Conservation (phyloP, 2,797 vertebrate species). For the Clarias platycephalus region DNA sequence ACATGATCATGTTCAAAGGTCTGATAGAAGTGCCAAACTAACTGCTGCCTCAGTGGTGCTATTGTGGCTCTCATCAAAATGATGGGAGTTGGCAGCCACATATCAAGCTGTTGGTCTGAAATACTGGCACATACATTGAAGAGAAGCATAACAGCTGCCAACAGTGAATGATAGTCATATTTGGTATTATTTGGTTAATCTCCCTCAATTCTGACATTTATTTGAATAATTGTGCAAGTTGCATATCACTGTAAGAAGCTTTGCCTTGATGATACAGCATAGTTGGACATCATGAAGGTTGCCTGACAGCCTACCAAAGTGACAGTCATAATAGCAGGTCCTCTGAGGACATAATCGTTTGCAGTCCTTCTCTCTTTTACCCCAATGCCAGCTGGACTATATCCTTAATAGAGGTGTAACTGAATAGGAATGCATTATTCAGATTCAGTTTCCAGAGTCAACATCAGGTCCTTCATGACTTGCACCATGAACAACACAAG, state of each 20-base stretch:
- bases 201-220: not conserved
- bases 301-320: not conserved
- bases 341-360: not conserved
- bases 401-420: not conserved
- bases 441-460: not conserved
- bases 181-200: not conserved
- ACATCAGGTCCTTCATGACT: not conserved
- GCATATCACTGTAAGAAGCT: not conserved
- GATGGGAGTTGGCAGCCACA: not conserved
- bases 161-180: not conserved
- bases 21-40: not conserved
- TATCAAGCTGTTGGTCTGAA: not conserved
- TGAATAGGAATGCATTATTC: not conserved
- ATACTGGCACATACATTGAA: not conserved
- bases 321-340: not conserved
- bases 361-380: not conserved
- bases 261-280: not conserved
- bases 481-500: not conserved
- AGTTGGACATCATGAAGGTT: not conserved
- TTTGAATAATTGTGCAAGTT: not conserved
- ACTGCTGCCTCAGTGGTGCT: not conserved
- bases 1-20: not conserved
- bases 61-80: conserved; percentile 10
- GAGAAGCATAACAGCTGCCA: not conserved
- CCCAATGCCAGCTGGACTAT: not conserved